A percentile compares a stretch with the other conserved stretches of the same genome.
Conservation (phyloP, 2,888 invertebrate species). For the Erebia epiphron region DNA sequence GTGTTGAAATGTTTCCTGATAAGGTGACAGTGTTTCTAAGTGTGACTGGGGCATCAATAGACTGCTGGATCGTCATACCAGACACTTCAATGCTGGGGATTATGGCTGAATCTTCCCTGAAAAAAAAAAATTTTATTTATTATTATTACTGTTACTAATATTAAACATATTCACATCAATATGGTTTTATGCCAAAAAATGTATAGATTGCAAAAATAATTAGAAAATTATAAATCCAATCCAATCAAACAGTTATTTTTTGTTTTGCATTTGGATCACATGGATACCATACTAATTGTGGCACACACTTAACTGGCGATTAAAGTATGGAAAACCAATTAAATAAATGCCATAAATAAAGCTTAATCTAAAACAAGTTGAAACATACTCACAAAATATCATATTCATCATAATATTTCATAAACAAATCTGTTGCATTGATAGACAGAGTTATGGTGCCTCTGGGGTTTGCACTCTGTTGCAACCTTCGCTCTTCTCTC, state of each 20-base stretch:
- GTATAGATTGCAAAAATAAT: no score
- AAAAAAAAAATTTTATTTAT: conserved; percentile 17
- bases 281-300: no score
- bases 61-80: conserved; percentile 96
- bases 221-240: no score
- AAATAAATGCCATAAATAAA: no score
- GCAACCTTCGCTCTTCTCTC: conserved; percentile 92
- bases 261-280: no score
- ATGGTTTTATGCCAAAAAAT: no score
- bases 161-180: no score
- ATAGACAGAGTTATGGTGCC: conserved; percentile 93
- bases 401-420: conserved; percentile 89
- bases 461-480: conserved; percentile 95
- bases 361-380: neutral
- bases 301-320: no score
- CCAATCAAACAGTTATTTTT: no score
- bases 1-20: conserved; percentile 91
- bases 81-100: conserved; percentile 93
- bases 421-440: conserved; percentile 97
- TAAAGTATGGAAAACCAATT: no score
- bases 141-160: no score
- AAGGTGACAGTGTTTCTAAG: conserved; percentile 92
- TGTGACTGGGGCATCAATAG: conserved; percentile 96
- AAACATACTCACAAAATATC: conserved; percentile 73
- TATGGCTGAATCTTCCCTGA: conserved; percentile 73